Evolutionary conservation across 2,113 vertebrate species (phyloP).

Genomic region (Nannospalax galili): DNA sequence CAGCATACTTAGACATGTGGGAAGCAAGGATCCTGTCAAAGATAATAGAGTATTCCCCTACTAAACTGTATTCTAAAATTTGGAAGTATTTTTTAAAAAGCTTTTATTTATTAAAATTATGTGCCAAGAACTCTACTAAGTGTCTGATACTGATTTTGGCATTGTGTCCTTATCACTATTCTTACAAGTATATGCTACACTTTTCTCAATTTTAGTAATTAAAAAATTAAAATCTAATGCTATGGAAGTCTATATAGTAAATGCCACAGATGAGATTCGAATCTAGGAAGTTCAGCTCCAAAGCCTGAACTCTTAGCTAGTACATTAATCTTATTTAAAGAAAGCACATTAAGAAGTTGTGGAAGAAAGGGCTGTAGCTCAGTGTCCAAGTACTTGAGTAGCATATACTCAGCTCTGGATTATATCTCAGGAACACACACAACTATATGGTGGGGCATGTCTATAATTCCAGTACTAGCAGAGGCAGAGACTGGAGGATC

Average conservation of each 20-base stretch:
- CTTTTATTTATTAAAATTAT: conserved; percentile 7
- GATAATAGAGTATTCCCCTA: neutral
- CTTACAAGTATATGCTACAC: neutral
- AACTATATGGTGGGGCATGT: neutral
- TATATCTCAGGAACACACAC: neutral
- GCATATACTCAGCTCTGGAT: too few relatives aligned
- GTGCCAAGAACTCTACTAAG: neutral
- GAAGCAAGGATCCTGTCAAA: neutral
- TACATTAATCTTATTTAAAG: neutral
- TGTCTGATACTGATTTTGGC: neutral
- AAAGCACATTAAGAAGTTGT: neutral
- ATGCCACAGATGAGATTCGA: conserved; percentile 7
- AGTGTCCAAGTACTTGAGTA: neutral
- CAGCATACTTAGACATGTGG: neutral
- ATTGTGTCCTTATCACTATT: neutral
- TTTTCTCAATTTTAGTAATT: conserved; percentile 5
- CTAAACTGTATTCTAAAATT: conserved; percentile 28
- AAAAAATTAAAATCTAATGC: conserved; percentile 5
- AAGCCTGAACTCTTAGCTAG: conserved; percentile 1
- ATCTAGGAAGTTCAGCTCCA: neutral
- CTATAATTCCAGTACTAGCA: neutral
- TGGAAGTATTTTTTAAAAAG: conserved; percentile 10
- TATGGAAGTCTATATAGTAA: neutral
- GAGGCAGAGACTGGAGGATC: neutral
- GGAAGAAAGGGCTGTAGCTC: neutral